Evolutionary conservation across 2,113 vertebrate species (phyloP), one percentile per base, ranked within the genome.

Genomic region (Todiramphus saurophagus): DNA sequence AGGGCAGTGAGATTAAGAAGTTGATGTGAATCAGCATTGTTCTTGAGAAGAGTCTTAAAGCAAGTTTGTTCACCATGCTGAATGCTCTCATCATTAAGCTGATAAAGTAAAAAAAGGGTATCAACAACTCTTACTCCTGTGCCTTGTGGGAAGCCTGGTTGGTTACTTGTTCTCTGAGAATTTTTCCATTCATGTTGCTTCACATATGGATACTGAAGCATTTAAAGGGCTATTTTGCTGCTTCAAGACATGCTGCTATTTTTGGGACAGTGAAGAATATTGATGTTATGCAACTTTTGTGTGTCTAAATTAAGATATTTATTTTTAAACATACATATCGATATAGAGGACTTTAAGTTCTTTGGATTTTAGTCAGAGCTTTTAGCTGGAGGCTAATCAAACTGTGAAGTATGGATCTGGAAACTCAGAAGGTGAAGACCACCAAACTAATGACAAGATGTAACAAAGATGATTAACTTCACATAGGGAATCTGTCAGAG

Each of bases 291-390:
- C 20, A 60, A 58, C 27, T 87, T 77, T 37, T 43, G 28, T 3
- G 35, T 74, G 13, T 70, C 56, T 89, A 72, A 64, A 83, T 83
- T 80, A 81, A 87, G 59, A 80, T 3, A 48, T 43, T 77, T 87
- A 33, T 77, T 91, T 93, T 84, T 66, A 91, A 84, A 70, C 8
- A 1, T 46, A 14, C 0, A 0, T 60, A 44, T 46, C 3, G 1
- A 87, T 77, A 14, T 20, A 43, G 44, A 83, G 20, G 30, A 51
- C 55, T 80, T 91, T 4, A 16, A 82, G 46, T 88, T 83, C 6
- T 13, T 31, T 87, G 44, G 3, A 3, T 58, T 76, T 64, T n/a
- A 51, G 28, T 17, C 2, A 4, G 30, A 82, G 35, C 35, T 83
- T 83, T 89, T 35, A 70, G 17, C 37, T 19, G 17, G n/a, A 35